These are phyloP conservation scores for Drosophila ercepeae DNA, from an alignment of 1,140 invertebrate species.

Conservation along the genomic window DNA sequence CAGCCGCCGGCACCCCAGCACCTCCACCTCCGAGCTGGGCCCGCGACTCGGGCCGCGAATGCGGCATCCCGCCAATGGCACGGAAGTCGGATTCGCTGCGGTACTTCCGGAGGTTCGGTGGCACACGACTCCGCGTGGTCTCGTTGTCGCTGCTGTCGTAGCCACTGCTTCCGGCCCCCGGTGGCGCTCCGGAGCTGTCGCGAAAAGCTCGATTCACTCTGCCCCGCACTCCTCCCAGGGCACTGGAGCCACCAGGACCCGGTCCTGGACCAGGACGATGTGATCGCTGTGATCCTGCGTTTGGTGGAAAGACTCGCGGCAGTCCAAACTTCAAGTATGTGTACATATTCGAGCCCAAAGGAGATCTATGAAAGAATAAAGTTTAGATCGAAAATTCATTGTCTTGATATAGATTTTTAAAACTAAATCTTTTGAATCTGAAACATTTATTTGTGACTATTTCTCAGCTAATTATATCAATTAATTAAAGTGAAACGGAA, in stretches of 20 bases:
- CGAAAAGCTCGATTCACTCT: slow-evolving; percentile 80
- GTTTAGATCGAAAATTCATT: neutral
- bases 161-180: slow-evolving; percentile 88
- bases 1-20: slow-evolving; percentile 61
- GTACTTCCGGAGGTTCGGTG: slow-evolving; percentile 87
- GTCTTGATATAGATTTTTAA: too few species aligned
- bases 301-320: slow-evolving; percentile 94
- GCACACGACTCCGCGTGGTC: slow-evolving; percentile 86
- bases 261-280: slow-evolving; percentile 83
- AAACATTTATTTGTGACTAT: too few species aligned
- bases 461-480: too few species aligned
- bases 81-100: slow-evolving; percentile 93
- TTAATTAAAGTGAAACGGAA: neutral
- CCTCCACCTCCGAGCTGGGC: slow-evolving; percentile 46
- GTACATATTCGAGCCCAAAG: slow-evolving; percentile 94
- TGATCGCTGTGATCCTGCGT: slow-evolving; percentile 87
- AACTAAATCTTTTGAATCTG: too few species aligned
- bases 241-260: slow-evolving; percentile 75
- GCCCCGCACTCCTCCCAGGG: slow-evolving; percentile 78
- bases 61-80: slow-evolving; percentile 84
- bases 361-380: slow-evolving; percentile 85
- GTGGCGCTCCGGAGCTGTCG: slow-evolving; percentile 70
- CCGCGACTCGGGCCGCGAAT: slow-evolving; percentile 80
- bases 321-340: slow-evolving; percentile 96
- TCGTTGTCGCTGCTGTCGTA: slow-evolving; percentile 93